Conservation (phyloP, 2,888 invertebrate genomes). For the Hyppa rectilinea region DNA sequence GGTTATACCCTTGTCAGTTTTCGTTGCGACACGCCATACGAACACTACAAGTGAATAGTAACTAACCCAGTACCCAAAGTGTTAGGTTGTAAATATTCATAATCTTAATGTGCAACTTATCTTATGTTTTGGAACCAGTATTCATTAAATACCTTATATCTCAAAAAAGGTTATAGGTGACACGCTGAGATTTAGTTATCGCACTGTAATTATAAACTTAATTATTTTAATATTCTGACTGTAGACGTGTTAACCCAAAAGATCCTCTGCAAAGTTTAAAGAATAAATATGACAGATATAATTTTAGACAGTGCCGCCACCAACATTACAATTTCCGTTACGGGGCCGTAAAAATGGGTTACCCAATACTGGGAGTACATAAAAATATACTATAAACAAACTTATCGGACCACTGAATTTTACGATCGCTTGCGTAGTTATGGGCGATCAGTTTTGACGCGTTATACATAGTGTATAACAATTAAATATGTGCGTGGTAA, state of each 20-base stretch:
- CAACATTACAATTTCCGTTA: slow-evolving; percentile 71
- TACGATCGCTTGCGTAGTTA: slow-evolving; percentile 66
- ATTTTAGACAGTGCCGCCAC: slow-evolving; percentile 33
- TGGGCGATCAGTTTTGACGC: slow-evolving; percentile 60
- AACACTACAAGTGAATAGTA: slow-evolving; percentile 24
- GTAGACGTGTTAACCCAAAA: slow-evolving; percentile 41
- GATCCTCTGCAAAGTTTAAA: slow-evolving; percentile 28
- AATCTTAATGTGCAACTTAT: slow-evolving; percentile 74
- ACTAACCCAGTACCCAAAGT: slow-evolving; percentile 25
- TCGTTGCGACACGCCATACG: slow-evolving; percentile 40
- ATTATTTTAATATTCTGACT: slow-evolving; percentile 74
- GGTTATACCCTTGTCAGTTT: slow-evolving; percentile 40
- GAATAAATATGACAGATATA: slow-evolving; percentile 26
- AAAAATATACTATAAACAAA: slow-evolving; percentile 73
- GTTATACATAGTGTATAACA: slow-evolving; percentile 52
- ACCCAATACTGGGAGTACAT: slow-evolving; percentile 70
- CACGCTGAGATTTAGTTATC: slow-evolving; percentile 77
- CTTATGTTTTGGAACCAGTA: slow-evolving; percentile 79
- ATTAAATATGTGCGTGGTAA: slow-evolving; percentile 43
- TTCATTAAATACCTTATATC: slow-evolving; percentile 84
- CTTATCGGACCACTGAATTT: slow-evolving; percentile 76
- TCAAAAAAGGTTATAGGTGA: slow-evolving; percentile 76
- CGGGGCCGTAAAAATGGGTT: slow-evolving; percentile 71
- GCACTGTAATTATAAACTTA: slow-evolving; percentile 75
- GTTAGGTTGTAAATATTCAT: slow-evolving; percentile 46